Percentiles rank a stretch among this genome's conserved stretches.
Conservation (phyloP, 2,113 vertebrate genomes). For the Lophura nycthemera region DNA sequence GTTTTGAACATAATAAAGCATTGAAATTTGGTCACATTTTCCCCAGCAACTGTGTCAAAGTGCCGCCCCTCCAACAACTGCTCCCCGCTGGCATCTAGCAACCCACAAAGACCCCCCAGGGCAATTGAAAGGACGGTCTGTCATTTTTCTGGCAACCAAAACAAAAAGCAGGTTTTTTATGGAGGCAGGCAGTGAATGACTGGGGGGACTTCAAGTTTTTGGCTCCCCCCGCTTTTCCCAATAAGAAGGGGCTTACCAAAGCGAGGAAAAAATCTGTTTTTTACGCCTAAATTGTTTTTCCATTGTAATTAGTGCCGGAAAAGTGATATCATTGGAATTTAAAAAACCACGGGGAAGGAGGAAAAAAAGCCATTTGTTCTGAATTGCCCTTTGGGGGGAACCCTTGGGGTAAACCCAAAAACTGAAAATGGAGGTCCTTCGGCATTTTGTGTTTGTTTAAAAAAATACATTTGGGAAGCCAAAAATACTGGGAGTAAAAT, state of each 20-base stretch:
- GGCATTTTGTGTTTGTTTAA: background rate
- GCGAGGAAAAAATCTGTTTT: too few relatives aligned
- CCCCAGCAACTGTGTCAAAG: constrained; percentile 28
- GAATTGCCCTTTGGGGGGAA: background rate
- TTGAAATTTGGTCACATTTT: background rate
- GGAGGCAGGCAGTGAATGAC: background rate
- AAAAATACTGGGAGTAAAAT: background rate
- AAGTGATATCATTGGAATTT: background rate
- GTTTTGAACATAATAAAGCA: constrained; percentile 47
- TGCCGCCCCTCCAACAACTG: constrained; percentile 17
- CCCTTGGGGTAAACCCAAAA: background rate
- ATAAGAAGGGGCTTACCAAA: background rate
- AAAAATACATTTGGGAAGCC: background rate
- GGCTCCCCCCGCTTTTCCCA: background rate
- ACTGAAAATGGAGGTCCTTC: background rate
- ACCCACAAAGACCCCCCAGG: constrained; percentile 20
- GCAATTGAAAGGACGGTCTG: constrained; percentile 11
- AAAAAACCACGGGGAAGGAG: background rate
- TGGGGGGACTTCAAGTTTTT: background rate
- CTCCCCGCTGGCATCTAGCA: constrained; percentile 45
- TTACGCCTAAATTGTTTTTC: too few relatives aligned
- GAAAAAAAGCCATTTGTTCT: background rate
- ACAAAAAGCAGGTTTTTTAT: background rate
- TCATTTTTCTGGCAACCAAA: constrained; percentile 62
- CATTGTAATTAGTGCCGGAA: background rate